A percentile compares a stretch with the other conserved stretches of the same genome.
phyloP scores from a whole-genome alignment of 1,140 invertebrate species.

The Caenorhabditis latens region DNA sequence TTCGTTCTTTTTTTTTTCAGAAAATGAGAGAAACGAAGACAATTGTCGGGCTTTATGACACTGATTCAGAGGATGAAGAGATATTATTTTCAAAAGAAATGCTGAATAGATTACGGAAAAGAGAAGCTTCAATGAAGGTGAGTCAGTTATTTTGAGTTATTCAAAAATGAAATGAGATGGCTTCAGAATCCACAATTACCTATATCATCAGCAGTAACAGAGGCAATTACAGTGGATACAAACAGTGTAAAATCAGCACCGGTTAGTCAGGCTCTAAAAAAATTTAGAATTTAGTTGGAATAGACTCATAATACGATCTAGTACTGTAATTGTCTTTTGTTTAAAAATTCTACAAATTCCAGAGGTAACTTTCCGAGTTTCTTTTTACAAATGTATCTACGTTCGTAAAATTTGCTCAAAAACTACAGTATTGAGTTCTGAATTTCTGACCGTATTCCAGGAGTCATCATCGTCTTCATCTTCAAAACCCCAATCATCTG shows the following conservation, averaged over 20 bases:
- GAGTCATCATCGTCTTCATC: conserved; percentile 19
- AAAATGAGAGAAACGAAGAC: conserved; percentile 38
- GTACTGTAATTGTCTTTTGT: neutral
- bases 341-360: no score
- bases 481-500: conserved; percentile 22
- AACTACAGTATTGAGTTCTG: no score
- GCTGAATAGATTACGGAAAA: conserved; percentile 31
- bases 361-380: no score
- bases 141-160: neutral
- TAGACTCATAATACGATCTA: no score
- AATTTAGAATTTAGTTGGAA: no score
- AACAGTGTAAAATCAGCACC: conserved; percentile 23
- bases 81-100: conserved; percentile 48
- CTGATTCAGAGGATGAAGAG: conserved; percentile 45
- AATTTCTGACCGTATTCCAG: neutral
- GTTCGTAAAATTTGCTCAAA: no score
- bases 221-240: conserved; percentile 30
- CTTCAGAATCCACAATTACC: conserved; percentile 42
- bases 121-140: conserved; percentile 22
- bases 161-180: neutral
- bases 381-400: no score
- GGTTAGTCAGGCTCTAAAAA: neutral
- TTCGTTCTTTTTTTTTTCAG: conserved; percentile 28
- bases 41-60: conserved; percentile 43
- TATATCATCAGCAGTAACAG: neutral